A percentile compares a stretch with the other conserved stretches of the same genome.
Conservation (phyloP, 2,797 vertebrate species). For the Mycteria americana region DNA sequence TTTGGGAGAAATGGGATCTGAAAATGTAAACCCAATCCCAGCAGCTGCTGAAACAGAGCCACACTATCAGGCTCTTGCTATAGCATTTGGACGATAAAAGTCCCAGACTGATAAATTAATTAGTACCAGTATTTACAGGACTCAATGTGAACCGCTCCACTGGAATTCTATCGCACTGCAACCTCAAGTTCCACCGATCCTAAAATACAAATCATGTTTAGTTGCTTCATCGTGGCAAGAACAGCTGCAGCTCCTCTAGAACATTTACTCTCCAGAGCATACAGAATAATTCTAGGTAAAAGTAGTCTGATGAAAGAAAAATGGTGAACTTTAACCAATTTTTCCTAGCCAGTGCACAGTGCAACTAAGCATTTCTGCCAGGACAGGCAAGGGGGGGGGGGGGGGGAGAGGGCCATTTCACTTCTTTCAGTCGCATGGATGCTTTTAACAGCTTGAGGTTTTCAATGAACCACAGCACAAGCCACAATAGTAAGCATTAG, state of each 20-base stretch:
- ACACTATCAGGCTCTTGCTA: not conserved
- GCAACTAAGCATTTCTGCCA: not conserved
- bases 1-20: not conserved
- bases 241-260: not conserved
- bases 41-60: not conserved
- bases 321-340: not conserved
- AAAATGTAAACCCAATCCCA: not conserved
- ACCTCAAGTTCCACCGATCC: not conserved
- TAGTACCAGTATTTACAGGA: not conserved
- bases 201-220: not conserved
- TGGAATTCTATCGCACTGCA: not conserved
- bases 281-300: not conserved
- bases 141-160: not conserved
- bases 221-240: not conserved
- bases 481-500: not conserved
- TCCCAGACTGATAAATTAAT: not conserved
- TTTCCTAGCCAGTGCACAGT: not conserved
- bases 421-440: not conserved
- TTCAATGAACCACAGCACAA: not conserved
- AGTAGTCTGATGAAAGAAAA: not conserved
- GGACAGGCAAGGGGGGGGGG: not conserved
- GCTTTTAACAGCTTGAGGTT: not conserved
- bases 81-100: too few relatives aligned
- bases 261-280: too few relatives aligned
- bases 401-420: not conserved